Percentiles rank a stretch among this genome's conserved stretches.
phyloP scores from a whole-genome alignment of 2,113 vertebrate genomes.

The Regulus satrapa region DNA sequence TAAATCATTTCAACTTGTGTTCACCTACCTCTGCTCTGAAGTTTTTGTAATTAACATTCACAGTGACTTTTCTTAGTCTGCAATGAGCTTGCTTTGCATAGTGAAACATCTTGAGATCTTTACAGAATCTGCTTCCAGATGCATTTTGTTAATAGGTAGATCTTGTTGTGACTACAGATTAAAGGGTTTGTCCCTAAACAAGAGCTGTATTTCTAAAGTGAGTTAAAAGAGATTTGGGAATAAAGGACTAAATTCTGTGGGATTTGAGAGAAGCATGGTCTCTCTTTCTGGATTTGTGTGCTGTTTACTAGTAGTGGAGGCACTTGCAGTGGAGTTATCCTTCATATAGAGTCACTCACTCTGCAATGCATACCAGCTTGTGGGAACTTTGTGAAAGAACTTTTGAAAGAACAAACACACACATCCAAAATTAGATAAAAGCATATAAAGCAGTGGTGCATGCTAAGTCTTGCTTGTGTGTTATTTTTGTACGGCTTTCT shows the following conservation, averaged over 20 bases:
- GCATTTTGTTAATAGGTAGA: background rate
- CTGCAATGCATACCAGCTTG: background rate
- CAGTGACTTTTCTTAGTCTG: background rate
- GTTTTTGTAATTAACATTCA: background rate
- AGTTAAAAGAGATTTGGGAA: background rate
- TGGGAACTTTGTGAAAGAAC: background rate
- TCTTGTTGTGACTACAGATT: background rate
- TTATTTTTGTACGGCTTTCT: background rate
- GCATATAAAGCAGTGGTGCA: background rate
- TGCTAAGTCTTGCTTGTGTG: background rate
- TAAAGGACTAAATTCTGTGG: background rate
- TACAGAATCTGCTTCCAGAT: background rate
- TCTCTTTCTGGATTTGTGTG: background rate
- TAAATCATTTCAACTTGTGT: background rate
- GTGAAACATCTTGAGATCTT: background rate
- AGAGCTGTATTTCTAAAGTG: background rate
- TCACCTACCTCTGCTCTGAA: background rate
- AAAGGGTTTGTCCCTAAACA: background rate
- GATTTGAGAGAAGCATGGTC: background rate
- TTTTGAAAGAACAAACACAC: fast-evolving
- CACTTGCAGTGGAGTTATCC: background rate
- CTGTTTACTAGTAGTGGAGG: background rate
- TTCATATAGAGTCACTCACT: background rate
- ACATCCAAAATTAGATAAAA: background rate
- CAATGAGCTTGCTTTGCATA: background rate